A percentile compares a stretch with the other conserved stretches of the same genome.
Conservation (phyloP, 1,140 invertebrate genomes). For the Euwallacea fornicatus region DNA sequence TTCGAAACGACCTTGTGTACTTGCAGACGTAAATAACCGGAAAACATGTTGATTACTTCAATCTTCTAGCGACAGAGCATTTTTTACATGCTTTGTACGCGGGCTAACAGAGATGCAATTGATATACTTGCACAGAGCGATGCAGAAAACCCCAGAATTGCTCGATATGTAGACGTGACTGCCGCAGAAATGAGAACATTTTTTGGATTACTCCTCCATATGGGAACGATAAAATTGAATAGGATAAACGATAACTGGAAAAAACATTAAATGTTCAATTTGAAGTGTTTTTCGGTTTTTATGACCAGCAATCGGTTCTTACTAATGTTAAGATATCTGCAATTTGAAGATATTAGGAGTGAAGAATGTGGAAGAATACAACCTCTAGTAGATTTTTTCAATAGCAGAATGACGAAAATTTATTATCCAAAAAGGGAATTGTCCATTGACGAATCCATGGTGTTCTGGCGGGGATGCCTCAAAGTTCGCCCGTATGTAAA, state of each 20-base stretch:
- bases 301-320: slow-evolving; percentile 41
- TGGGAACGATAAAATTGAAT: slow-evolving; percentile 38
- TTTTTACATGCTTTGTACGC: too few relatives aligned
- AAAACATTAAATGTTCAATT: slow-evolving; percentile 36
- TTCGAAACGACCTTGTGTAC: too few relatives aligned
- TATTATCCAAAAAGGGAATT: too few relatives aligned
- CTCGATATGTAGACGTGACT: slow-evolving; percentile 36
- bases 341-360: slow-evolving; percentile 21
- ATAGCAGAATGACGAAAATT: too few relatives aligned
- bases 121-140: too few relatives aligned
- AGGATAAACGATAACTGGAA: slow-evolving; percentile 43
- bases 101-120: too few relatives aligned
- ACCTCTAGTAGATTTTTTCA: too few relatives aligned
- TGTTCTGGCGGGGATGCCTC: too few relatives aligned
- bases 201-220: slow-evolving; percentile 40
- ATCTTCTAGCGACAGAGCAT: too few relatives aligned
- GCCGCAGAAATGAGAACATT: slow-evolving; percentile 38
- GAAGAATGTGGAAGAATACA: too few relatives aligned
- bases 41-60: background rate
- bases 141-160: slow-evolving; percentile 27
- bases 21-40: background rate
- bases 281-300: slow-evolving; percentile 32
- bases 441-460: too few relatives aligned
- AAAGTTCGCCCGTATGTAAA: too few relatives aligned
- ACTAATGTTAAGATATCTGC: slow-evolving; percentile 39